These are phyloP conservation scores for Agrochola circellaris DNA, from an alignment of 2,888 invertebrate species.

Conservation along the genomic window DNA sequence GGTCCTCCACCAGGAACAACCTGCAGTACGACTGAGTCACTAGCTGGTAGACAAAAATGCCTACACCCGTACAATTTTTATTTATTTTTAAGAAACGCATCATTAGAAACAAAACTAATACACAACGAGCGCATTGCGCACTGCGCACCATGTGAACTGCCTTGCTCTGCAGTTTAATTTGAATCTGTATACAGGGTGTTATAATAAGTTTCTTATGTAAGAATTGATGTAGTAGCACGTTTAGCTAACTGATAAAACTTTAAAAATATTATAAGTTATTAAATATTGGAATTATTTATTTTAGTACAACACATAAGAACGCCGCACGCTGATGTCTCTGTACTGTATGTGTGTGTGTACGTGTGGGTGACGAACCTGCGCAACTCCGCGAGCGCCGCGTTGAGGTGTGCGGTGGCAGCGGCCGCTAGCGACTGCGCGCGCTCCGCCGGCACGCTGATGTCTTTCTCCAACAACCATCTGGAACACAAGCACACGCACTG, in stretches of 20 bases:
- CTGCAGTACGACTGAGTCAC: constrained; percentile 80
- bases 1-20: constrained; percentile 98
- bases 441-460: constrained; percentile 96
- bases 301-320: background rate
- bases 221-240: background rate
- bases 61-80: background rate
- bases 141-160: background rate
- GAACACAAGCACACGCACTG: constrained; percentile 38
- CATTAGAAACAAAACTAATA: background rate
- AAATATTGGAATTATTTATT: background rate
- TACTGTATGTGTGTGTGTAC: background rate
- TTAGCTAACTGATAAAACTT: background rate
- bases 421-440: constrained; percentile 97
- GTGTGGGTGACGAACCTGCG: constrained; percentile 89
- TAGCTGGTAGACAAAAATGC: no score
- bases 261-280: background rate
- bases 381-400: constrained; percentile 95
- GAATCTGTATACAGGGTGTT: background rate
- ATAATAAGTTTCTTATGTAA: background rate
- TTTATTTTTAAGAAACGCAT: background rate
- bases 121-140: background rate
- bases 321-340: background rate
- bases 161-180: background rate
- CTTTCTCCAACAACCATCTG: constrained; percentile 94
- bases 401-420: constrained; percentile 96